Percentiles rank a stretch among this genome's conserved stretches.
Conservation (phyloP, 2,113 vertebrate species). For the Sorex araneus region DNA sequence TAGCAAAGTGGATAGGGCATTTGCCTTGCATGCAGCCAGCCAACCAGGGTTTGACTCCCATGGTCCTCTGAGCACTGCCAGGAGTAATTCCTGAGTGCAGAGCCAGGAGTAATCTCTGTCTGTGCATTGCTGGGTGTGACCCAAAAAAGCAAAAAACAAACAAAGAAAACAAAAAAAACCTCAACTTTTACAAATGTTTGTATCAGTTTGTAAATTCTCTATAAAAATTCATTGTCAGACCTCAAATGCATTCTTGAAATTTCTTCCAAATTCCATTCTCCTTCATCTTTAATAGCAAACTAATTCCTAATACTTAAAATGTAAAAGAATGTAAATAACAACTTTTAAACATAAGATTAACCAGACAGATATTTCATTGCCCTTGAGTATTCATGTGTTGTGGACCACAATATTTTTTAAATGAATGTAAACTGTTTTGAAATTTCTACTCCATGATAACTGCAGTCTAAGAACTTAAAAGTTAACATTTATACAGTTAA, state of each 20-base stretch:
- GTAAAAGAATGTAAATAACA: background rate
- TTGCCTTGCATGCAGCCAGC: no score
- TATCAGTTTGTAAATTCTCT: background rate
- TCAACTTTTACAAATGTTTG: background rate
- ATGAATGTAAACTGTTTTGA: background rate
- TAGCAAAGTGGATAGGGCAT: no score
- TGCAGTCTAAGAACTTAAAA: slow-evolving; percentile 16
- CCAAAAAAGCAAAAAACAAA: no score
- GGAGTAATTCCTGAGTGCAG: no score
- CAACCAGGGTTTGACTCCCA: no score
- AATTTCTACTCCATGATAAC: background rate
- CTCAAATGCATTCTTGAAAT: background rate
- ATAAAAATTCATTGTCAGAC: background rate
- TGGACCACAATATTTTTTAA: background rate
- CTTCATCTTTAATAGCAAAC: slow-evolving; percentile 31
- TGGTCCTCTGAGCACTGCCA: no score
- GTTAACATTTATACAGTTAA: background rate
- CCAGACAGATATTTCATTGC: background rate
- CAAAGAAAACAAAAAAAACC: no score
- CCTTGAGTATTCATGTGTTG: background rate
- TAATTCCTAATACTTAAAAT: slow-evolving; percentile 41
- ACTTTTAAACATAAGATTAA: slow-evolving; percentile 40
- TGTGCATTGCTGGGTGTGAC: no score
- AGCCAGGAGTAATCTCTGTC: no score
- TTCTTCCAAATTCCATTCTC: background rate